Conservation (phyloP, 2,888 invertebrate species). For the Creontiades dilutus region DNA sequence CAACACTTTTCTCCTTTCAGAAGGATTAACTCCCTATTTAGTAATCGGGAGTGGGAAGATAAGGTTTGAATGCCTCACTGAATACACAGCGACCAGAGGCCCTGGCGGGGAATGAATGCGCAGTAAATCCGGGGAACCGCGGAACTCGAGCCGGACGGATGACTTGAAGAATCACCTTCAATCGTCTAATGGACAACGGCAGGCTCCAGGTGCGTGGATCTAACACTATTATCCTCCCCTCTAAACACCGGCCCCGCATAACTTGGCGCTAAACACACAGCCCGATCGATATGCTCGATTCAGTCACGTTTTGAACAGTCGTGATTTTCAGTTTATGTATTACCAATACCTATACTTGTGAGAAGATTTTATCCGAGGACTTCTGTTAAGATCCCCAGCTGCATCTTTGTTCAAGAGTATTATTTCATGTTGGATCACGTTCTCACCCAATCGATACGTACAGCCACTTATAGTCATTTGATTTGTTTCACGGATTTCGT, state of each 20-base stretch:
- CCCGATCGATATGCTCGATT: conserved; percentile 47
- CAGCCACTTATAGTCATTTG: background rate
- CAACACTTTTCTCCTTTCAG: conserved; percentile 54
- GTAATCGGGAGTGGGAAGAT: conserved; percentile 68
- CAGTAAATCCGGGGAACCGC: conserved; percentile 56
- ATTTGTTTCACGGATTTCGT: background rate
- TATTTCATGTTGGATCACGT: conserved; percentile 46
- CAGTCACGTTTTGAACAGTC: conserved; percentile 53
- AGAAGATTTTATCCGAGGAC: conserved; percentile 56
- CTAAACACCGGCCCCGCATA: background rate
- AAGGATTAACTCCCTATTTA: conserved; percentile 69
- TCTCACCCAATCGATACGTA: conserved; percentile 27
- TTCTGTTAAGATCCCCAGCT: conserved; percentile 20
- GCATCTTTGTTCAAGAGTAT: conserved; percentile 30
- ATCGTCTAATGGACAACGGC: conserved; percentile 60
- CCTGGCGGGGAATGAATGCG: conserved; percentile 26
- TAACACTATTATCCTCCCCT: conserved; percentile 34
- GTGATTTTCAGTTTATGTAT: conserved; percentile 67
- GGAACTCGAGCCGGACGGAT: background rate
- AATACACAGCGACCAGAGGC: background rate
- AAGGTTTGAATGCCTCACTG: conserved; percentile 47
- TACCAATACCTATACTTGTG: conserved; percentile 54
- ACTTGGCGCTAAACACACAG: conserved; percentile 46
- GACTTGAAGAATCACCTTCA: conserved; percentile 67
- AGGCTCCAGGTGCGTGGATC: conserved; percentile 42